Evolutionary conservation across 2,888 invertebrate species (phyloP).

Genomic region (Drosophila melanosoma): DNA sequence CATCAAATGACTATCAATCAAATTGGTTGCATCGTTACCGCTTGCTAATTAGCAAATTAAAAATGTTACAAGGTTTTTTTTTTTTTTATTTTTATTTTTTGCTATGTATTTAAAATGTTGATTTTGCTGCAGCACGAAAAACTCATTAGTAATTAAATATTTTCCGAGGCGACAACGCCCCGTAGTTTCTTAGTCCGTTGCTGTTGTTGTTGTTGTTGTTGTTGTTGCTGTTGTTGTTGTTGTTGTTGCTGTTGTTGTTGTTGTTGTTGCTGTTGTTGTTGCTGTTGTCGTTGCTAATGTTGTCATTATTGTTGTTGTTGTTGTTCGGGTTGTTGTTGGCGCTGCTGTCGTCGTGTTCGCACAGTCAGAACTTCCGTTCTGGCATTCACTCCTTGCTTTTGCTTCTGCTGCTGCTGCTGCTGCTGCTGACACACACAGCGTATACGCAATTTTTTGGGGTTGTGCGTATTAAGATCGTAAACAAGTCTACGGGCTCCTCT

Average conservation of each 20-base stretch:
- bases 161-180: slow-evolving; percentile 74
- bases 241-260: slow-evolving; percentile 17
- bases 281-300: slow-evolving; percentile 14
- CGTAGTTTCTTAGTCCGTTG: slow-evolving; percentile 67
- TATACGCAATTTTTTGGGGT: slow-evolving; percentile 73
- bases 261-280: slow-evolving; percentile 37
- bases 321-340: slow-evolving; percentile 33
- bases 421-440: slow-evolving; percentile 51
- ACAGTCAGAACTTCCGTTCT: slow-evolving; percentile 70
- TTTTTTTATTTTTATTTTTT: slow-evolving; percentile 4
- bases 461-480: slow-evolving; percentile 76
- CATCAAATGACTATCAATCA: slow-evolving; percentile 60
- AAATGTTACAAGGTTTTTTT: slow-evolving; percentile 61
- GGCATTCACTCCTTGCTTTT: slow-evolving; percentile 43
- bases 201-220: slow-evolving; percentile 15
- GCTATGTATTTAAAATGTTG: slow-evolving; percentile 63
- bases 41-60: slow-evolving; percentile 75
- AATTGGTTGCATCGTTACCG: slow-evolving; percentile 47
- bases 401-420: slow-evolving; percentile 36
- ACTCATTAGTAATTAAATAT: slow-evolving; percentile 80
- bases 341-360: slow-evolving; percentile 64
- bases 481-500: slow-evolving; percentile 58
- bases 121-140: slow-evolving; percentile 69
- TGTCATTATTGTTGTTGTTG: slow-evolving; percentile 31
- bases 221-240: slow-evolving; percentile 14